These are phyloP conservation scores for Galaxea fascicularis DNA, from an alignment of 92 coral and sea anemone genomes.

Conservation along the genomic window DNA sequence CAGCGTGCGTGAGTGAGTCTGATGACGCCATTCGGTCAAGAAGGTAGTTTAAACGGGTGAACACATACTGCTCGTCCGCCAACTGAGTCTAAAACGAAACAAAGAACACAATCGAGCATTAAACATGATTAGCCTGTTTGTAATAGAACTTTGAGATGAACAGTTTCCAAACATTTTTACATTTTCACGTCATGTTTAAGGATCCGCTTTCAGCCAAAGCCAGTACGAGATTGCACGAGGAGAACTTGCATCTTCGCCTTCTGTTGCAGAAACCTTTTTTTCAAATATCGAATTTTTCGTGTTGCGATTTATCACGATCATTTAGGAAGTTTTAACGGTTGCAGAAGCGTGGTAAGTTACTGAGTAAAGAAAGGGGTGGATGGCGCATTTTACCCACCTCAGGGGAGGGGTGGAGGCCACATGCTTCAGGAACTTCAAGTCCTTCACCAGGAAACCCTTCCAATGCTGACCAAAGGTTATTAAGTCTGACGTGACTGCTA, in stretches of 20 bases:
- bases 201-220: too few relatives aligned
- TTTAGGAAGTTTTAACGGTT: too few relatives aligned
- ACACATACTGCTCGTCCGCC: constrained; percentile 92
- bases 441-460: constrained; percentile 86
- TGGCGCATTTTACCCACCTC: constrained; percentile 69
- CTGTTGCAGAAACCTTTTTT: too few relatives aligned
- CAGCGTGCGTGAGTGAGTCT: constrained; percentile 91
- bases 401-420: constrained; percentile 92
- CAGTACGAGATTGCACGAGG: too few relatives aligned
- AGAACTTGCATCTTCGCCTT: too few relatives aligned
- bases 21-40: constrained; percentile 95
- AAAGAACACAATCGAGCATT: not conserved
- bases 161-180: too few relatives aligned
- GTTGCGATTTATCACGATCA: too few relatives aligned
- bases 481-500: constrained; percentile 80
- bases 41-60: constrained; percentile 88
- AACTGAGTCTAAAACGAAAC: constrained; percentile 76
- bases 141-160: too few relatives aligned
- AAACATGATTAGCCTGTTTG: too few relatives aligned
- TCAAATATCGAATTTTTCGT: too few relatives aligned
- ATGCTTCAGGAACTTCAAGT: constrained; percentile 95
- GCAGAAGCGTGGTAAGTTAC: not conserved
- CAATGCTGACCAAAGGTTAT: constrained; percentile 78
- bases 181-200: too few relatives aligned
- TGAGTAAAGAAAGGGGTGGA: not conserved